Evolutionary conservation across 2,113 vertebrate species (phyloP), one percentile per base, ranked within the genome.

Genomic region (Pitta sordida): DNA sequence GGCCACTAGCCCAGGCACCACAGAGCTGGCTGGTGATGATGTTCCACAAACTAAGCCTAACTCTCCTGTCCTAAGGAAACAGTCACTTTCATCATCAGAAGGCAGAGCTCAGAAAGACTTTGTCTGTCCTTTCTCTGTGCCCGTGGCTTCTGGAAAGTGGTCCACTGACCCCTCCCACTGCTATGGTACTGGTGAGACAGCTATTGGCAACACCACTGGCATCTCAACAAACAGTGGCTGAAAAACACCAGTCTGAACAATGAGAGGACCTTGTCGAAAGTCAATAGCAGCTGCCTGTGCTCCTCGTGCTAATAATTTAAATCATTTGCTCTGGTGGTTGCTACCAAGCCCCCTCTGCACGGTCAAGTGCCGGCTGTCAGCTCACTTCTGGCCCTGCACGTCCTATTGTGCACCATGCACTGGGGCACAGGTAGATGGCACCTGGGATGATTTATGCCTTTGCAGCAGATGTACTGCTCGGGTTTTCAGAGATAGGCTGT

Each of bases 361-460:
- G n/a, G n/a, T n/a, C n/a, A n/a, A 44, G 16, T 1, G 13, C 52
- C 0, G 11, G 43, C 58, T 82, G 90, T 44, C 88, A 85, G 43
- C 41, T 53, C 7, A 0, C 37, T 44, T 16, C 17, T 1, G 1
- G 60, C 37, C 34, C 53, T 20, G 29, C 1, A 0, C 48, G 70
- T 41, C 49, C 81, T 51, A 16, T 2, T 15, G 16, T 75, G 62
- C 48, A 26, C 39, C 39, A 21, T 8, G 2, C 26, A 2, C n/a
- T 2, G 26, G 53, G 75, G 15, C 53, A 49, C 74, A 36, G 80
- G 60, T 9, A 23, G 23, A 16, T 12, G 20, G 20, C 55, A 87
- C 59, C 44, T 12, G 20, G 29, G 16, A 23, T 75, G 86, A 73
- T 91, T 70, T 74, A 58, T 74, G 52, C 43, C 56, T 74, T 48